Base-by-base conservation (phyloP, 2,888 invertebrate genomes). In the Latheticus oryzae region DNA sequence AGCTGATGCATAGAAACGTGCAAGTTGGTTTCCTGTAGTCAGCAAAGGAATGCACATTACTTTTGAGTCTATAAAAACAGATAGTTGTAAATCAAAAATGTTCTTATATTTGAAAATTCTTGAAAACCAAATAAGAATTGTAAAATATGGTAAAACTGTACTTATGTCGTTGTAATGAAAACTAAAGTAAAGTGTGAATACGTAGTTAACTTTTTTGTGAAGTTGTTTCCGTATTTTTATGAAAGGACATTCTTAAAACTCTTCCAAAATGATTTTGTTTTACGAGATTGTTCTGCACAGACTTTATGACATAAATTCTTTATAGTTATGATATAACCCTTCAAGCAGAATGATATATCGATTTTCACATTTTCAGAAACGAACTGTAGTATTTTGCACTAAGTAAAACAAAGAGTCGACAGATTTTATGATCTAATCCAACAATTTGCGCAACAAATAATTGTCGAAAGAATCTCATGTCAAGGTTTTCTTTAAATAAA, bases 401-500 rank as follows among this genome's bases (percentile, higher is more conserved):
- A 26, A 38, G 11, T 21, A 8, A 16, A 16, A 19, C 28, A 12
- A 50, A 50, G 28, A 28, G 21, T 17, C 16, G 15, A 11, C 47
- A 28, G 42, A 9, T 21, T 47, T 30, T 45, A 45, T 35, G 23
- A 38, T 38, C 38, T 47, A 21, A 30, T 30, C 32, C 7, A 24
- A 33, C 35, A 48, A 37, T 48, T 51, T 51, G 30, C 51, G 38
- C 38, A 51, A 51, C 38, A 38, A 51, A 38, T 51, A 30, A 37
- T 48, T 35, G 30, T 19, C 26, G 24, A 53, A 30, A 55, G 30
- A 33, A 47, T 16, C 21, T 13, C 32, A 26, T 37, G 45, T 47
- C 47, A 55, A 47, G 54, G 47, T 17, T 26, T 38, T 30, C 45
- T 55, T 38, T 19, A 47, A 48, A 42, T 56, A 42, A 56, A 48